Evolutionary conservation across 2,888 invertebrate species (phyloP).

Genomic region (Calameuta pallipes): DNA sequence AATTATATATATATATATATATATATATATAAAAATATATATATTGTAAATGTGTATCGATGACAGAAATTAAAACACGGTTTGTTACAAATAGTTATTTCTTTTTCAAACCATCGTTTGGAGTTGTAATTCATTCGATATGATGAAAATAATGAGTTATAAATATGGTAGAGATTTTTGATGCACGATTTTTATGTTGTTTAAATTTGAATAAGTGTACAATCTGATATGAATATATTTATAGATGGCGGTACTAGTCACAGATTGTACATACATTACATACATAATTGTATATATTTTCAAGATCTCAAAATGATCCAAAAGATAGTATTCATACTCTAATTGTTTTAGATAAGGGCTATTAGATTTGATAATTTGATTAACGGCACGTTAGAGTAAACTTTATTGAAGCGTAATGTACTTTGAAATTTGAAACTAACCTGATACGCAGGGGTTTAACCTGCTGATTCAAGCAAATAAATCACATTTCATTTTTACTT

Average conservation of each 20-base stretch:
- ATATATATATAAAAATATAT: constrained; percentile 47
- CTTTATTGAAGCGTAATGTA: not conserved
- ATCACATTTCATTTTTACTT: not conserved
- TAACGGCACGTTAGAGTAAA: not conserved
- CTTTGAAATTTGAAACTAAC: not conserved
- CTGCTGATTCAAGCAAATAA: not conserved
- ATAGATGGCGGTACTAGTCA: not conserved
- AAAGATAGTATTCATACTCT: not conserved
- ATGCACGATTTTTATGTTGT: not conserved
- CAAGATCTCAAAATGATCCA: not conserved
- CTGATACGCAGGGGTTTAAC: not conserved
- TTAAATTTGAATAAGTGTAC: not conserved
- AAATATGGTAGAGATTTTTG: not conserved
- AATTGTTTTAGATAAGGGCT: not conserved
- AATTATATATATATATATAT: constrained; percentile 44
- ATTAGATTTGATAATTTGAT: not conserved
- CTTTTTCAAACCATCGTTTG: not conserved
- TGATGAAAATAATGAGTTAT: not conserved
- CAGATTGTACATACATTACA: no score
- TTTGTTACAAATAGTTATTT: constrained; percentile 56
- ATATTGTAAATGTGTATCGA: constrained; percentile 65
- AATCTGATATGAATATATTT: not conserved
- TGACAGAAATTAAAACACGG: constrained; percentile 63
- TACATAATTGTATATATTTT: not conserved
- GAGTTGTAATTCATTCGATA: not conserved